Evolutionary conservation across 2,113 vertebrate species (phyloP).

Genomic region (Antigone vipio): DNA sequence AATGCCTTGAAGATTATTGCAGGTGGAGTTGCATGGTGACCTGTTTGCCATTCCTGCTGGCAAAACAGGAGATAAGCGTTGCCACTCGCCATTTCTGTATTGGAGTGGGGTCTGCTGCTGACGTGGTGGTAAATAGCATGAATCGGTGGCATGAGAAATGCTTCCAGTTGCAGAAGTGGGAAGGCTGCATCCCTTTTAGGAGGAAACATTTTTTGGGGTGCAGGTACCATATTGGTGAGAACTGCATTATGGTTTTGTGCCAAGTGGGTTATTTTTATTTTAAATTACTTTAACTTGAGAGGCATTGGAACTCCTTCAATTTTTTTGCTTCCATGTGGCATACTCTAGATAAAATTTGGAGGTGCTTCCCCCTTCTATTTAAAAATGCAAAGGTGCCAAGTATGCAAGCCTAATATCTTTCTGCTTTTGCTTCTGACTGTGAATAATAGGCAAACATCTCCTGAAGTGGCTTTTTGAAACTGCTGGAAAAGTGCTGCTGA

Average conservation of each 20-base stretch:
- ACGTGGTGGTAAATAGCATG: background rate
- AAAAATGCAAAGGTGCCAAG: background rate
- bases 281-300: background rate
- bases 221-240: background rate
- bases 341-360: background rate
- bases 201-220: background rate
- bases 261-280: background rate
- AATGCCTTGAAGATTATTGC: background rate
- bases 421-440: background rate
- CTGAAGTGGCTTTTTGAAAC: background rate
- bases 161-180: background rate
- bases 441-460: background rate
- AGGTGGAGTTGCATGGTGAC: background rate
- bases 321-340: background rate
- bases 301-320: background rate
- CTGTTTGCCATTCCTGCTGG: background rate
- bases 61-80: fast-evolving
- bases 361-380: background rate
- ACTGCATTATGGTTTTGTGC: background rate
- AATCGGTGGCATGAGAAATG: background rate
- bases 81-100: background rate
- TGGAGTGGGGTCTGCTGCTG: background rate
- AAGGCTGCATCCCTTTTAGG: background rate
- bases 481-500: background rate
- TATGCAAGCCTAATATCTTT: background rate